Evolutionary conservation across 2,797 vertebrate species (phyloP).

Genomic region (Peromyscus aztecus): DNA sequence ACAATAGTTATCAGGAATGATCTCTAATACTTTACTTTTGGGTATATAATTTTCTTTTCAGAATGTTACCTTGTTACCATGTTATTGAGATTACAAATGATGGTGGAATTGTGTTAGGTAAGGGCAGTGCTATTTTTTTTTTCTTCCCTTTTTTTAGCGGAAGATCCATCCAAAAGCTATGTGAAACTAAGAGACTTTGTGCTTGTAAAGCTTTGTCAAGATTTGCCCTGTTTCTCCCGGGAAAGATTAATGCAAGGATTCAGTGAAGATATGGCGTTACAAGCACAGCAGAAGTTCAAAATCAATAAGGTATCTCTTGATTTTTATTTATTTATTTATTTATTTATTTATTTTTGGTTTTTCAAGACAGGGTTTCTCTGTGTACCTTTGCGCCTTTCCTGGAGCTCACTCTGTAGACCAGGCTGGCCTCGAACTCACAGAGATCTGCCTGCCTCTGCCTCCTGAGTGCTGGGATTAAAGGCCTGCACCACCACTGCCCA

Average conservation of each 20-base stretch:
- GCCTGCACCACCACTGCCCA: no score
- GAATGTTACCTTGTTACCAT: constrained; percentile 61
- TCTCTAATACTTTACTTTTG: constrained; percentile 43
- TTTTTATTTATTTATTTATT: no score
- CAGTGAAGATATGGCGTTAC: constrained; percentile 94
- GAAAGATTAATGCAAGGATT: constrained; percentile 95
- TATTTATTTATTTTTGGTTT: no score
- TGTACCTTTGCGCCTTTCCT: no score
- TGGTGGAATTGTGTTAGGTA: constrained; percentile 59
- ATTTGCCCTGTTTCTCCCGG: constrained; percentile 92
- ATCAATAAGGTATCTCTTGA: constrained; percentile 96
- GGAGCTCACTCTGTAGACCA: no score
- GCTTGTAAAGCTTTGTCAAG: constrained; percentile 95
- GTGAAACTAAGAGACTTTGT: constrained; percentile 98
- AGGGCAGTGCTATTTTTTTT: constrained; percentile 66
- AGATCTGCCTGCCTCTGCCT: no score
- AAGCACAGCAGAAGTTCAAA: constrained; percentile 96
- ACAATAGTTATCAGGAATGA: constrained; percentile 59
- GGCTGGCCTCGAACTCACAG: no score
- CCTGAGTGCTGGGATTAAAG: no score
- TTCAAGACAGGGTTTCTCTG: no score
- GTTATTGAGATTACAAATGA: constrained; percentile 56
- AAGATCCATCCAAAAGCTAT: constrained; percentile 98
- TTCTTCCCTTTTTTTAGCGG: constrained; percentile 89
- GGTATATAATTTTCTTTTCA: constrained; percentile 14